Evolutionary conservation across 2,888 invertebrate genomes (phyloP).

Genomic region (Alloscopus bannaensis): DNA sequence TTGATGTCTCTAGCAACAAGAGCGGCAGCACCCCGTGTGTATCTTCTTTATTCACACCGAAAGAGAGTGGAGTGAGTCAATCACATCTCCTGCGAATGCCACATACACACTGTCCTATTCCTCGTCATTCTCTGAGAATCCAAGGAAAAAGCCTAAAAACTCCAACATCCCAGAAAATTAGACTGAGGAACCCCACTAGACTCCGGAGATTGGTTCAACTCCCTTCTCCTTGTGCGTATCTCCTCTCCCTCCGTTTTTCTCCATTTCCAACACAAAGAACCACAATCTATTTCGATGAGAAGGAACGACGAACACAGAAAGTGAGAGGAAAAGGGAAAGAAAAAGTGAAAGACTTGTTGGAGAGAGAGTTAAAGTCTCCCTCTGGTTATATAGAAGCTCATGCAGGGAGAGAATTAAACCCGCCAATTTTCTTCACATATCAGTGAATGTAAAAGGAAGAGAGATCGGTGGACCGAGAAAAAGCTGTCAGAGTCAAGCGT

Average conservation of each 20-base stretch:
- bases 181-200: constrained; percentile 62
- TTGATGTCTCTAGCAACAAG: constrained; percentile 26
- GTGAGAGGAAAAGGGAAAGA: constrained; percentile 30
- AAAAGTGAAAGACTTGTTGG: constrained; percentile 55
- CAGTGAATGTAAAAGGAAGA: constrained; percentile 67
- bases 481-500: constrained; percentile 72
- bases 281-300: constrained; percentile 67
- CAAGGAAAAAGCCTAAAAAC: constrained; percentile 45
- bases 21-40: not conserved
- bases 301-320: constrained; percentile 41
- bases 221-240: constrained; percentile 32
- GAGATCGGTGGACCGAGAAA: constrained; percentile 71
- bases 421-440: constrained; percentile 73
- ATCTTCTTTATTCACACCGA: not conserved
- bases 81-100: no score
- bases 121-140: no score
- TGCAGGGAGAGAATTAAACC: constrained; percentile 68
- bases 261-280: constrained; percentile 67
- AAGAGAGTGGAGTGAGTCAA: no score
- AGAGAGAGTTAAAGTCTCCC: constrained; percentile 15
- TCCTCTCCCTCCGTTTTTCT: constrained; percentile 26
- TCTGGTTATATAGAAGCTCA: constrained; percentile 47
- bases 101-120: no score
- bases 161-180: constrained; percentile 58
- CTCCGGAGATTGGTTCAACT: constrained; percentile 66